phyloP scores from a whole-genome alignment of 2,113 vertebrate species.

The Gnathonemus longibarbis region DNA sequence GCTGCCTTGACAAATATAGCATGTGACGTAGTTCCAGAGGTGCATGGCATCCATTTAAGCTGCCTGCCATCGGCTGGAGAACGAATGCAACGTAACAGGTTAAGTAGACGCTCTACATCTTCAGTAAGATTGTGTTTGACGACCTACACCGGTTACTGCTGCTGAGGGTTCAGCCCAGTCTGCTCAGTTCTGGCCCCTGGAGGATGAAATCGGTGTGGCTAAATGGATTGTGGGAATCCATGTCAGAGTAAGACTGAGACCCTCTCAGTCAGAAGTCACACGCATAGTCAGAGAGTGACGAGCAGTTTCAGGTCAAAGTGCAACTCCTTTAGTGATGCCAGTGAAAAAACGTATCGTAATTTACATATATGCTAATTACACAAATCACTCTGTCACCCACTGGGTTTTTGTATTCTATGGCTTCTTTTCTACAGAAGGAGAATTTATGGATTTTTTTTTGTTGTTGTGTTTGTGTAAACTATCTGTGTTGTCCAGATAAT shows the following conservation, averaged over 20 bases:
- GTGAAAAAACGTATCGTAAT: background rate
- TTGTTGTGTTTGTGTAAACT: background rate
- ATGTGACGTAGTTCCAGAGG: background rate
- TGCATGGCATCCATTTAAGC: background rate
- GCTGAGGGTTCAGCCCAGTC: background rate
- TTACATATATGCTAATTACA: background rate
- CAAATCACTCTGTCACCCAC: background rate
- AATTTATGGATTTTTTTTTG: background rate
- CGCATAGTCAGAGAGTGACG: background rate
- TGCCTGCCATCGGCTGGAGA: background rate
- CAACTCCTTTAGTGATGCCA: background rate
- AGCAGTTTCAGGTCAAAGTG: background rate
- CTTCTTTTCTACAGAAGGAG: background rate
- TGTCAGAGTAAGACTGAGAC: background rate
- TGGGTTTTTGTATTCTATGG: background rate
- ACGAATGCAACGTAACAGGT: background rate
- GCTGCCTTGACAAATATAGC: background rate
- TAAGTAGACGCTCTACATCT: background rate
- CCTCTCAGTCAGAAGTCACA: background rate
- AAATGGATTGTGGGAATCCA: background rate
- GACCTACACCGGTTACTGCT: background rate
- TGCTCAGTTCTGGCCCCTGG: background rate
- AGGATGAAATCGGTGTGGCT: background rate
- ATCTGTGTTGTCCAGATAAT: background rate
- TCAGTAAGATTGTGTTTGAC: conserved; percentile 6